These are phyloP conservation scores for Sisor rabdophorus DNA, from an alignment of 2,113 vertebrate species.

Conservation along the genomic window DNA sequence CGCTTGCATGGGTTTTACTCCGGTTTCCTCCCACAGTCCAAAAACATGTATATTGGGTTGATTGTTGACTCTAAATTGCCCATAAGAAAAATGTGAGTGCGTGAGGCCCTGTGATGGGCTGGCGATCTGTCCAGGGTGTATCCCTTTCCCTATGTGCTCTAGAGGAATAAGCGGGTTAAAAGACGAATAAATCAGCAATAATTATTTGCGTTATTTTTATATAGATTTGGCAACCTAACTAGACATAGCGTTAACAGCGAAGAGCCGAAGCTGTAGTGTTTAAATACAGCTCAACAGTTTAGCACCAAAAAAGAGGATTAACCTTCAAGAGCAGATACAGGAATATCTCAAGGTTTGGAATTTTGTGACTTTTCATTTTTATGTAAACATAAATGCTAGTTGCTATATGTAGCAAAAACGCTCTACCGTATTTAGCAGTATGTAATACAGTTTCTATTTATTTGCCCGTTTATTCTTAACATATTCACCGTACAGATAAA, in stretches of 20 bases:
- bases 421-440: neutral
- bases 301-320: neutral
- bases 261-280: neutral
- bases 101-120: no score
- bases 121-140: no score
- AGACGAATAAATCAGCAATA: no score
- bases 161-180: no score
- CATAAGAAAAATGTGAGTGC: no score
- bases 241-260: neutral
- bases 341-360: neutral
- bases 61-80: no score
- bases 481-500: neutral
- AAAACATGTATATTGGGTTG: no score
- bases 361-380: neutral
- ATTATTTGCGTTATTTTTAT: no score
- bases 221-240: neutral
- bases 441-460: neutral
- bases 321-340: neutral
- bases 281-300: neutral
- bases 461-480: no score
- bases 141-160: no score
- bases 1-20: no score
- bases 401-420: neutral
- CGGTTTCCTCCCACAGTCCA: no score
- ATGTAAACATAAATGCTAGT: neutral